phyloP scores from a whole-genome alignment of 2,888 invertebrate genomes.

The Panzeria rudis region DNA sequence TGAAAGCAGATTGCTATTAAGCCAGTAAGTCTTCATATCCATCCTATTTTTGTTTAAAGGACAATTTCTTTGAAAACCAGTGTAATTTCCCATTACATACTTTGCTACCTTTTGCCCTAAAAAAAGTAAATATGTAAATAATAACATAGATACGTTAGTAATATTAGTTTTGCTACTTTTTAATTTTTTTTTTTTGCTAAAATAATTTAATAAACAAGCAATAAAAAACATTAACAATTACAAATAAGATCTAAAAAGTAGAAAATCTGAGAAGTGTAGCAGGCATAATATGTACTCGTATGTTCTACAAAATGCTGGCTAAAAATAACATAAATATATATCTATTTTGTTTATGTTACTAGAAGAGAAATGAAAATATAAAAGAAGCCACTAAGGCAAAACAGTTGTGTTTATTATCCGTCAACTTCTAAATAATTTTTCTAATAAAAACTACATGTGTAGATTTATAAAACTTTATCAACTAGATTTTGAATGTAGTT shows the following conservation, averaged over 20 bases:
- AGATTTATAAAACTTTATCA: not conserved
- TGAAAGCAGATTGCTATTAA: no score
- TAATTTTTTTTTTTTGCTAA: no score
- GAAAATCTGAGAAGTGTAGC: slow-evolving; percentile 19
- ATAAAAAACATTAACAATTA: not conserved
- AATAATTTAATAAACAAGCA: not conserved
- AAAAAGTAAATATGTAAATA: no score
- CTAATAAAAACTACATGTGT: not conserved
- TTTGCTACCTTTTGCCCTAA: no score
- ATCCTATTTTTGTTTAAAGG: no score
- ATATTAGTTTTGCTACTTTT: no score
- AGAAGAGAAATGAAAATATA: not conserved
- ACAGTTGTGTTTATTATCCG: not conserved
- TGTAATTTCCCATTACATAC: no score
- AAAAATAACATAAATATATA: not conserved
- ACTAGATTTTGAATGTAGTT: not conserved
- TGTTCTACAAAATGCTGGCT: not conserved
- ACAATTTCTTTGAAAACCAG: no score
- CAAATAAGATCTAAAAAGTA: not conserved
- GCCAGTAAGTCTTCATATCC: no score
- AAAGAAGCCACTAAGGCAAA: not conserved
- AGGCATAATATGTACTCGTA: not conserved
- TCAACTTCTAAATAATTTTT: not conserved
- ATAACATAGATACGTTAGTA: no score
- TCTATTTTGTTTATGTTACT: not conserved